phyloP scores from a whole-genome alignment of 1,140 invertebrate genomes.

The Centruroides sculpturatus region DNA sequence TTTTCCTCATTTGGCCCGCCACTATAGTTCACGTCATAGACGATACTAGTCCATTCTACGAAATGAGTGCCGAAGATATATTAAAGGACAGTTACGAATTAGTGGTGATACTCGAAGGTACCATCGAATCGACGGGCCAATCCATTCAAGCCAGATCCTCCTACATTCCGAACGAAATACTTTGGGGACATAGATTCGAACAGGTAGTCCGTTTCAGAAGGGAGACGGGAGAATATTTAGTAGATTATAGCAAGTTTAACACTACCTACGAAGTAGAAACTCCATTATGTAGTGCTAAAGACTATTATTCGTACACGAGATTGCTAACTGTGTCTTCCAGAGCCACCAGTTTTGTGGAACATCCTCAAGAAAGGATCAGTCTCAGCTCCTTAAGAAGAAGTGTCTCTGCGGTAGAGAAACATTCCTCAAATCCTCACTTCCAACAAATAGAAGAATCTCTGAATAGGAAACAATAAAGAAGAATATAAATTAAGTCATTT shows the following conservation, averaged over 20 bases:
- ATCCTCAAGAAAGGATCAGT: too few species aligned
- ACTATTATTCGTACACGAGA: conserved; percentile 44
- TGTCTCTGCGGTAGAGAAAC: too few species aligned
- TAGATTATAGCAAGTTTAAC: conserved; percentile 89
- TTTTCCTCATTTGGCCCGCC: conserved; percentile 92
- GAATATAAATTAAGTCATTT: too few species aligned
- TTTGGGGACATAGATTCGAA: conserved; percentile 88
- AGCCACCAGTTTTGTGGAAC: too few species aligned
- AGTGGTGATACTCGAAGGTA: conserved; percentile 66
- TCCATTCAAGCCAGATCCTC: conserved; percentile 46
- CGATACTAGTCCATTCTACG: conserved; percentile 66
- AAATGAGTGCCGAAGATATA: conserved; percentile 69
- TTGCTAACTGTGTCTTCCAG: neutral
- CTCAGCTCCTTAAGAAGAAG: too few species aligned
- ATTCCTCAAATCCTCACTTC: too few species aligned
- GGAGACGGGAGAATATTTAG: conserved; percentile 77
- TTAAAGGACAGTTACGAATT: conserved; percentile 85
- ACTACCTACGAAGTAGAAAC: conserved; percentile 80
- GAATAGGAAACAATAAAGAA: too few species aligned
- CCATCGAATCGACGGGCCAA: conserved; percentile 14
- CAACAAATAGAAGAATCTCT: too few species aligned
- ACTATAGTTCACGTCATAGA: conserved; percentile 67
- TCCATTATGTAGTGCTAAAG: conserved; percentile 74
- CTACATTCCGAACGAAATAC: conserved; percentile 79
- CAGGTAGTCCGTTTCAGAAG: conserved; percentile 79